These are phyloP conservation scores for Hippolais icterina DNA, from an alignment of 2,113 vertebrate species.

Conservation along the genomic window DNA sequence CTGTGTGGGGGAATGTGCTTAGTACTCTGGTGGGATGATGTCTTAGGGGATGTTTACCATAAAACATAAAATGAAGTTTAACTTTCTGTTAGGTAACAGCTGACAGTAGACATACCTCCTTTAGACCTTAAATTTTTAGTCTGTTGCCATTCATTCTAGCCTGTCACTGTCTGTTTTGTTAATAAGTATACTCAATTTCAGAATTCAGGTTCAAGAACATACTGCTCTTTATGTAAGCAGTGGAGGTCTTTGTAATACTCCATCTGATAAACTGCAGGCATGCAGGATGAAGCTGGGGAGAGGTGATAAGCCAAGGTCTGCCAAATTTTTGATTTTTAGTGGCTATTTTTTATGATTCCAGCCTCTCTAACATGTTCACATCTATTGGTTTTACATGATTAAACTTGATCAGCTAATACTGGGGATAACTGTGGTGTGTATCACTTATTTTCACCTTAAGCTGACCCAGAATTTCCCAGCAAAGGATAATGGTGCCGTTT, in stretches of 20 bases:
- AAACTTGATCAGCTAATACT: background rate
- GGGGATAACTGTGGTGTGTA: background rate
- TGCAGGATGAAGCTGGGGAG: background rate
- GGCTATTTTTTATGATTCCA: background rate
- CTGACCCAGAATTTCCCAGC: background rate
- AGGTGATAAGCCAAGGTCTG: background rate
- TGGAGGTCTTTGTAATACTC: background rate
- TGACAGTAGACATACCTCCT: background rate
- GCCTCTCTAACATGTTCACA: background rate
- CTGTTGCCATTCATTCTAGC: background rate
- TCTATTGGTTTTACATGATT: background rate
- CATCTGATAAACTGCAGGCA: background rate
- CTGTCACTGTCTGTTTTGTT: background rate
- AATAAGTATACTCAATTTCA: background rate
- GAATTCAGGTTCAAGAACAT: background rate
- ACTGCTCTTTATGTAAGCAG: background rate
- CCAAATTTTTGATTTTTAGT: background rate
- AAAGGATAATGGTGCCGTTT: background rate
- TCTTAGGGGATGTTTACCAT: background rate
- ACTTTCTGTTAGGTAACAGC: background rate
- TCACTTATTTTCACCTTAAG: background rate
- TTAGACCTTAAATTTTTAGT: background rate
- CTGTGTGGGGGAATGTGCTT: background rate
- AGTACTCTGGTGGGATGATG: background rate
- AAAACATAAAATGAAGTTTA: background rate